Percentiles rank a stretch among this genome's conserved stretches.
phyloP scores from a whole-genome alignment of 30 jellyfish, hydroid and myxozoan genomes.

The Cassiopea xamachana region DNA sequence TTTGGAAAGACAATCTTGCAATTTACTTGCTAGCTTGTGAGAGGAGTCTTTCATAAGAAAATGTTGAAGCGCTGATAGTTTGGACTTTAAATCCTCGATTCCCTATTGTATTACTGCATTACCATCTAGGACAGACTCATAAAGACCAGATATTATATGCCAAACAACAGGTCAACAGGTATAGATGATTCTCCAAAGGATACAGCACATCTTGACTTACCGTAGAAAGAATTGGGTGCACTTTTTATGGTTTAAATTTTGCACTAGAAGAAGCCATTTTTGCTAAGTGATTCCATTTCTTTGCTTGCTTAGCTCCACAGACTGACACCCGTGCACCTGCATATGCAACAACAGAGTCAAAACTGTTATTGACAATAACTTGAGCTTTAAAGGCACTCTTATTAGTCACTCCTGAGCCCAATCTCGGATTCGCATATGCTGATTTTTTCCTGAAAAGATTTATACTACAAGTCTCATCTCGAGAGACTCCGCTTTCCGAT shows the following conservation, averaged over 20 bases:
- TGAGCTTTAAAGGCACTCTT: background rate
- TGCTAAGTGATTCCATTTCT: background rate
- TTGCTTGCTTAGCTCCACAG: background rate
- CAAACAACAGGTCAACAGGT: background rate
- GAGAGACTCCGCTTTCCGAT: background rate
- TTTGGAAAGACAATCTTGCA: background rate
- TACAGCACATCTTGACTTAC: background rate
- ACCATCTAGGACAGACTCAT: background rate
- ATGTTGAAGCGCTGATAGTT: background rate
- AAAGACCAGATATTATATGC: background rate
- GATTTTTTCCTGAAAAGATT: background rate
- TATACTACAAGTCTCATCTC: background rate
- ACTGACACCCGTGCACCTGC: background rate
- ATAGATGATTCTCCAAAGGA: background rate
- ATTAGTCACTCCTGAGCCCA: background rate
- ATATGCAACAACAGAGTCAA: background rate
- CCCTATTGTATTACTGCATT: background rate
- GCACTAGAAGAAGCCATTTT: background rate
- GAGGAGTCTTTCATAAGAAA: background rate
- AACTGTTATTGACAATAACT: too few relatives aligned
- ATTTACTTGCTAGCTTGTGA: background rate
- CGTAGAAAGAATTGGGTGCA: background rate
- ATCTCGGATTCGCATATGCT: background rate
- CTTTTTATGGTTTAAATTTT: background rate
- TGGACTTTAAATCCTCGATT: background rate